Evolutionary conservation across 2,113 vertebrate genomes (phyloP).

Genomic region (Hystrix cristata): DNA sequence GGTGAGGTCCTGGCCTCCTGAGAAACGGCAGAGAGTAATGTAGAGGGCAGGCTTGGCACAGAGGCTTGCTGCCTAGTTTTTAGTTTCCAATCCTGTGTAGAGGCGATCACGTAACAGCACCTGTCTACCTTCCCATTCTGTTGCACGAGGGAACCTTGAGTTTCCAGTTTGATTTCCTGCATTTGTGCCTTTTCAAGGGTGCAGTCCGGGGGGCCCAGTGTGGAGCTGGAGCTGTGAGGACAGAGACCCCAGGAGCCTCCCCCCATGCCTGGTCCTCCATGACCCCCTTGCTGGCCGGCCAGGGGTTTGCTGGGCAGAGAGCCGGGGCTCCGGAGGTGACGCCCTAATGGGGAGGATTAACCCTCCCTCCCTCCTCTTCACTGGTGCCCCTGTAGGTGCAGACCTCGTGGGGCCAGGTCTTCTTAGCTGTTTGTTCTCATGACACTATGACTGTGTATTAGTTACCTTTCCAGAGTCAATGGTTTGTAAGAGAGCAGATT

Average conservation of each 20-base stretch:
- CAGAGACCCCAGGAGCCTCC: background rate
- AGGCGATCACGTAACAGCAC: fast-evolving
- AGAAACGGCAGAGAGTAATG: background rate
- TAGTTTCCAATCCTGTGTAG: fast-evolving
- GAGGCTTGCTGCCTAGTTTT: fast-evolving
- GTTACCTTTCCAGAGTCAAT: too few species aligned
- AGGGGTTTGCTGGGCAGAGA: background rate
- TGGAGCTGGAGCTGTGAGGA: background rate
- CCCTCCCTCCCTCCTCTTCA: background rate
- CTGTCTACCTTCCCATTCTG: fast-evolving
- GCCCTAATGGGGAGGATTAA: background rate
- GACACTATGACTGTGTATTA: background rate
- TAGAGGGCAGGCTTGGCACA: fast-evolving
- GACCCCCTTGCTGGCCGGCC: background rate
- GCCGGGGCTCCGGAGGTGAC: too few species aligned
- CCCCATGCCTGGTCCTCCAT: background rate
- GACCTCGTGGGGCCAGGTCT: background rate
- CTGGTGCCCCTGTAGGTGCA: background rate
- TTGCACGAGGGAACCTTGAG: fast-evolving
- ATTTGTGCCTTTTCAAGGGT: fast-evolving
- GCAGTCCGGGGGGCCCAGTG: background rate
- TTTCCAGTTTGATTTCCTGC: fast-evolving
- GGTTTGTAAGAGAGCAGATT: too few species aligned
- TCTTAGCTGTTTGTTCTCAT: background rate
- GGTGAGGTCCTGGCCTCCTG: fast-evolving